phyloP scores from a whole-genome alignment of 92 coral and sea anemone species.

The Epizoanthus illoricatus region DNA sequence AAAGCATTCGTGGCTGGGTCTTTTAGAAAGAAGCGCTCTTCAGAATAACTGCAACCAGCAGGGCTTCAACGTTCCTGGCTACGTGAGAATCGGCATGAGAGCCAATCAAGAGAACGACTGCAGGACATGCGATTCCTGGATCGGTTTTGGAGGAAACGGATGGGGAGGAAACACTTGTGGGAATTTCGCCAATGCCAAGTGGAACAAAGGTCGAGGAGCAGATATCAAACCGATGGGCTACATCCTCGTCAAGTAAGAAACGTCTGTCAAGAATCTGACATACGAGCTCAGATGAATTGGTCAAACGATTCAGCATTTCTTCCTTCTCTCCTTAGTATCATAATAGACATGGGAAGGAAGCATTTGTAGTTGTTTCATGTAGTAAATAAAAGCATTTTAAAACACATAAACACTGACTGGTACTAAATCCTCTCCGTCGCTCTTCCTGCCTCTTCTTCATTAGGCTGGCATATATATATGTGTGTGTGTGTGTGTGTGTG shows the following conservation, averaged over 20 bases:
- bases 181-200: not conserved
- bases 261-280: not conserved
- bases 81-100: not conserved
- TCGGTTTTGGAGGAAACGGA: constrained; percentile 2
- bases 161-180: not conserved
- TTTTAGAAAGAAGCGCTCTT: not conserved
- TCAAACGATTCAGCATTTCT: too few species aligned
- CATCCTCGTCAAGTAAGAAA: constrained; percentile 10
- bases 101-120: constrained; percentile 2
- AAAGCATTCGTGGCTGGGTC: not conserved
- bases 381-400: too few species aligned
- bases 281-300: too few species aligned
- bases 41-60: not conserved
- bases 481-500: too few species aligned
- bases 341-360: too few species aligned
- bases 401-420: too few species aligned
- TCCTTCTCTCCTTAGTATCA: too few species aligned
- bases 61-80: not conserved
- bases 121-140: not conserved
- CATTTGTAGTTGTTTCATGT: too few species aligned
- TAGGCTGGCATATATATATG: too few species aligned
- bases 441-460: too few species aligned
- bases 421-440: too few species aligned
- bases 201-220: not conserved
- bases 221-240: not conserved